Percentiles rank a stretch among this genome's conserved stretches.
phyloP scores from a whole-genome alignment of 2,888 invertebrate species.

The Rhagonycha fulva region DNA sequence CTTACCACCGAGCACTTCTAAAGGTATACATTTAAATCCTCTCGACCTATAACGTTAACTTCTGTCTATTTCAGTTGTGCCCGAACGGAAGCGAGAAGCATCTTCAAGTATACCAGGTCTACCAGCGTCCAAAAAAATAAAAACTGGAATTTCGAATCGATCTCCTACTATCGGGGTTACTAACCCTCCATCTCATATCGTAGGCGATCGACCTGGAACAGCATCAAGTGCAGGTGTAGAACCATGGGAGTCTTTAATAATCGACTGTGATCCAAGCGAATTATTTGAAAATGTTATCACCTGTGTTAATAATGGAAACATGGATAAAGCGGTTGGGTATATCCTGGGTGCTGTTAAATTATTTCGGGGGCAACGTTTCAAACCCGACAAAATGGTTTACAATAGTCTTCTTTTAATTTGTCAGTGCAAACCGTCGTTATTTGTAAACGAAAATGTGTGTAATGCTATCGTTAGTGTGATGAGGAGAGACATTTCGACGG shows the following conservation, averaged over 20 bases:
- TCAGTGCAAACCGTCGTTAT: conserved; percentile 77
- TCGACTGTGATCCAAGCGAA: conserved; percentile 81
- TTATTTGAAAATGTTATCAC: conserved; percentile 75
- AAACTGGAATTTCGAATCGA: conserved; percentile 52
- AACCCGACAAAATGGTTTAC: conserved; percentile 80
- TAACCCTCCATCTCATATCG: conserved; percentile 37
- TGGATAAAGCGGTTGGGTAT: conserved; percentile 73
- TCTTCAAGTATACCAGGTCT: conserved; percentile 58
- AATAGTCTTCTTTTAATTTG: conserved; percentile 80
- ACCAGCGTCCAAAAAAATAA: conserved; percentile 66
- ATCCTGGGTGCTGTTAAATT: conserved; percentile 88
- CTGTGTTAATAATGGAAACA: conserved; percentile 78
- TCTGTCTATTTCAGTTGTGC: conserved; percentile 13
- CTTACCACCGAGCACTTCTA: conserved; percentile 45
- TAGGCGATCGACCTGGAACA: conserved; percentile 41
- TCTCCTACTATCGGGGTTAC: conserved; percentile 45
- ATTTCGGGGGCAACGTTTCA: conserved; percentile 76
- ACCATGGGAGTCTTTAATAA: conserved; percentile 72
- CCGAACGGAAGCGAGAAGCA: conserved; percentile 74
- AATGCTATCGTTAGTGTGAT: conserved; percentile 82
- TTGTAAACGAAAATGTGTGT: conserved; percentile 74
- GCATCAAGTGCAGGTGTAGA: conserved; percentile 52
- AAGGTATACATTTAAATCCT: conserved; percentile 36
- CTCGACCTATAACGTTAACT: neutral
- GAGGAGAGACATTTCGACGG: conserved; percentile 71